Conservation (phyloP, 2,888 invertebrate species). For the Mechanitis mazaeus region DNA sequence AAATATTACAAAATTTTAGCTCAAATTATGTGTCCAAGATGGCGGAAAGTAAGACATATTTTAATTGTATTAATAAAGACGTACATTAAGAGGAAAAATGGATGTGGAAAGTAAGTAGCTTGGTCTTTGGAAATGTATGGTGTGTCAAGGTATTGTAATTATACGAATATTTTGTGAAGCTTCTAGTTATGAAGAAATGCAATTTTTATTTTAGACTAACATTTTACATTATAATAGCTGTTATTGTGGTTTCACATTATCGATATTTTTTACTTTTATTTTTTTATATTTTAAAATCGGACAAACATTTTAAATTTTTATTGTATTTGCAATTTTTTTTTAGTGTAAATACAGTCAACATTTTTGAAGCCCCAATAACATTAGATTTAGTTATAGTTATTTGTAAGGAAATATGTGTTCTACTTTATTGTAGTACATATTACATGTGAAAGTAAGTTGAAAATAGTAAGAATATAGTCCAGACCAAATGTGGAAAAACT, state of each 20-base stretch:
- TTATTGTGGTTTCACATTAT: conserved; percentile 18
- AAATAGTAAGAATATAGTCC: conserved; percentile 9
- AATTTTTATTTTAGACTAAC: conserved; percentile 25
- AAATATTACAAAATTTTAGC: conserved; percentile 48
- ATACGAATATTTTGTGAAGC: conserved; percentile 24
- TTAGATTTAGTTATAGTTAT: conserved; percentile 21
- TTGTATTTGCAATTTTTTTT: background rate
- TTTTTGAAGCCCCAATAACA: conserved; percentile 27
- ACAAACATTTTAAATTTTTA: no score
- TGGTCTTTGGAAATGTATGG: conserved; percentile 5
- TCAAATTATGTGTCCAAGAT: conserved; percentile 69
- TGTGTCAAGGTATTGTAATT: conserved; percentile 27
- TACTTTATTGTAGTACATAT: conserved; percentile 12
- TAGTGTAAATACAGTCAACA: conserved; percentile 21
- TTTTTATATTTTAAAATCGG: no score
- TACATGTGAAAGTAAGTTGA: background rate
- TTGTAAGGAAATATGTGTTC: conserved; percentile 26
- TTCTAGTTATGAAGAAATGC: conserved; percentile 25
- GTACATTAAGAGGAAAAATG: conserved; percentile 43
- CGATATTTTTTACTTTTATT: no score
- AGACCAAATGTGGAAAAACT: conserved; percentile 23
- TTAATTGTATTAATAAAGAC: conserved; percentile 55
- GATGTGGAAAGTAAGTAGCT: conserved; percentile 2
- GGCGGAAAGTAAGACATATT: conserved; percentile 45
- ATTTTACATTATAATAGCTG: conserved; percentile 18